Base-by-base conservation (phyloP, 2,797 vertebrate genomes). In the Lepidocolaptes lacrymiger region DNA sequence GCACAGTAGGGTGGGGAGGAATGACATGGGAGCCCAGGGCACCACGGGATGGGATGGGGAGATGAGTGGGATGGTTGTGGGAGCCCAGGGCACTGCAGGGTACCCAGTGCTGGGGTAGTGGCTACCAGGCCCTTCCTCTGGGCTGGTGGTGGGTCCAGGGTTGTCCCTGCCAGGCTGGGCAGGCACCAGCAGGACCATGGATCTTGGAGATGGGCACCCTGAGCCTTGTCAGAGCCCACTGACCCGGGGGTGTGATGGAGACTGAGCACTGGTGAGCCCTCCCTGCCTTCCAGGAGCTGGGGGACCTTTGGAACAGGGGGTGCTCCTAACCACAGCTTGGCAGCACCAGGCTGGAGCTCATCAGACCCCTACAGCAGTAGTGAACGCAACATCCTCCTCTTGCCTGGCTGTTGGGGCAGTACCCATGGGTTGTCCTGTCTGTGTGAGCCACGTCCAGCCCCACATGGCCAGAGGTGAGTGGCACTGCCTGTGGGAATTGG, bases 401-500 rank as follows among this genome's bases (percentile, higher is more conserved):
- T 58, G 37, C 54, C 68, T 49, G 18, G 26, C n/a, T 36, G 34
- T 55, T 58, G 11, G 12, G 54, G 13, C 30, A 32, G 39, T 3
- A 26, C 26, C 34, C 2, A 0, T 7, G 36, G 61, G 48, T 69
- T 13, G 22, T 28, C 52, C 69, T 41, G 14, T 12, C 39, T 0
- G 0, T 37, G 51, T n/a, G 41, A 55, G 7, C 52, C 61, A 30
- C 1, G 6, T 6, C 49, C 61, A 77, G 74, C 27, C 56, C 64
- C 3, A 10, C 69, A 34, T 3, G 14, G 34, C 41, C 41, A 15
- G 49, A 32, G 32, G 20, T 1, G 0, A 8, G 12, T 32, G 43
- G 26, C 0, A 0, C 63, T 37, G 34, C 63, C 28, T 39, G 56
- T 0, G 0, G 43, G 66, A n/a, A n/a, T n/a, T n/a, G n/a, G n/a